Evolutionary conservation across 2,797 vertebrate species (phyloP).

Genomic region (Sternarchorhynchus goeldii): DNA sequence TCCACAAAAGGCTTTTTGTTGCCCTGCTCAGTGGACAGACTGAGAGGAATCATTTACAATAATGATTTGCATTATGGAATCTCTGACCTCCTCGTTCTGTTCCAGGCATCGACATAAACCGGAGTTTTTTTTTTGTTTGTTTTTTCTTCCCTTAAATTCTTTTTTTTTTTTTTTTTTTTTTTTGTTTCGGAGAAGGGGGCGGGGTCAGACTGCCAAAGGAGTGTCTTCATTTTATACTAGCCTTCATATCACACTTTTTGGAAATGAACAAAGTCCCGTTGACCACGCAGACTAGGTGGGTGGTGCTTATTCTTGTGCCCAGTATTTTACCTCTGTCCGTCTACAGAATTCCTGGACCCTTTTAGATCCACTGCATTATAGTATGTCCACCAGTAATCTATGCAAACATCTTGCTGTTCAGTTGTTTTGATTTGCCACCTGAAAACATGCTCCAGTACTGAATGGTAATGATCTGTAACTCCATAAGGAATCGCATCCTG

Average conservation of each 20-base stretch:
- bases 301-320: not conserved
- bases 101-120: slow-evolving; percentile 73
- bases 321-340: not conserved
- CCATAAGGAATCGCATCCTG: slow-evolving; percentile 11
- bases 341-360: not conserved
- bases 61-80: slow-evolving; percentile 84
- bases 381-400: slow-evolving; percentile 18
- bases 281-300: not conserved
- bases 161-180: slow-evolving; percentile 62
- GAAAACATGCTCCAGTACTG: not conserved
- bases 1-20: not conserved
- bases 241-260: not conserved
- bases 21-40: not conserved
- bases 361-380: slow-evolving; percentile 3
- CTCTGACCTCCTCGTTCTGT: slow-evolving; percentile 80
- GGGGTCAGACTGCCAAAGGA: not conserved
- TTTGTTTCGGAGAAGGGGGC: too few species aligned
- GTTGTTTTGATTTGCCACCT: not conserved
- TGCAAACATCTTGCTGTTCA: slow-evolving; percentile 20
- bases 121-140: slow-evolving; percentile 59
- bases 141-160: too few species aligned
- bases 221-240: not conserved
- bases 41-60: slow-evolving; percentile 5
- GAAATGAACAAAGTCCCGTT: not conserved
- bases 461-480: slow-evolving; percentile 6